Percentiles rank a stretch among this genome's conserved stretches.
These are phyloP conservation scores for Venusia cambrica DNA, from an alignment of 2,888 invertebrate genomes.

Conservation along the genomic window DNA sequence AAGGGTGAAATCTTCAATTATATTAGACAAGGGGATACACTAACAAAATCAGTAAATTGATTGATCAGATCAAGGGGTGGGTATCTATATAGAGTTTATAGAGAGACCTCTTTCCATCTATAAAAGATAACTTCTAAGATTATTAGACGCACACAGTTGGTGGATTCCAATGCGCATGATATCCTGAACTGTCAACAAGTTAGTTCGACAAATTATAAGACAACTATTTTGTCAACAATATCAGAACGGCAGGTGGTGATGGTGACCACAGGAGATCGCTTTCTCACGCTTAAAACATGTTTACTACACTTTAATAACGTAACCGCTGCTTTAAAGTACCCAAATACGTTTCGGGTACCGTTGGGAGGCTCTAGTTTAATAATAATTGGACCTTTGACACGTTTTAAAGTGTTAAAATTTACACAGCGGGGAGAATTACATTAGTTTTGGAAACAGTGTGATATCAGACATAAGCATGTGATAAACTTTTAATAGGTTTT, in stretches of 20 bases:
- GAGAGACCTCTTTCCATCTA: too few relatives aligned
- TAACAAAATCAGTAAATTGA: too few relatives aligned
- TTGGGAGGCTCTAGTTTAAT: conserved; percentile 22
- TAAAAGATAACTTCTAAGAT: too few relatives aligned
- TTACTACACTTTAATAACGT: conserved; percentile 38
- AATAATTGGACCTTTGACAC: conserved; percentile 26
- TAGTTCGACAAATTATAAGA: conserved; percentile 8
- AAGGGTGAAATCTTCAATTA: too few relatives aligned
- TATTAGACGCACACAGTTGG: too few relatives aligned
- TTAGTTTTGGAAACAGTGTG: conserved; percentile 26
- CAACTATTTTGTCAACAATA: conserved; percentile 14
- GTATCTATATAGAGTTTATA: too few relatives aligned
- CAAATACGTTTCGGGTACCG: conserved; percentile 19
- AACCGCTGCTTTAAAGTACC: conserved; percentile 19
- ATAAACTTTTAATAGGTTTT: conserved; percentile 10
- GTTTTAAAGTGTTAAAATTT: conserved; percentile 24
- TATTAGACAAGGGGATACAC: too few relatives aligned
- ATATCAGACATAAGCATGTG: conserved; percentile 11
- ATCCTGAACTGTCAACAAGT: conserved; percentile 12
- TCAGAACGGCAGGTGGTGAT: conserved; percentile 42
- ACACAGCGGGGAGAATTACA: conserved; percentile 21
- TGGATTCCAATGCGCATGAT: too few relatives aligned
- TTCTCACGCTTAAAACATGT: conserved; percentile 42
- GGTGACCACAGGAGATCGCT: conserved; percentile 46
- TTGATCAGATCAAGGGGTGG: too few relatives aligned